Evolutionary conservation across 2,113 vertebrate genomes (phyloP).

Genomic region (human): DNA sequence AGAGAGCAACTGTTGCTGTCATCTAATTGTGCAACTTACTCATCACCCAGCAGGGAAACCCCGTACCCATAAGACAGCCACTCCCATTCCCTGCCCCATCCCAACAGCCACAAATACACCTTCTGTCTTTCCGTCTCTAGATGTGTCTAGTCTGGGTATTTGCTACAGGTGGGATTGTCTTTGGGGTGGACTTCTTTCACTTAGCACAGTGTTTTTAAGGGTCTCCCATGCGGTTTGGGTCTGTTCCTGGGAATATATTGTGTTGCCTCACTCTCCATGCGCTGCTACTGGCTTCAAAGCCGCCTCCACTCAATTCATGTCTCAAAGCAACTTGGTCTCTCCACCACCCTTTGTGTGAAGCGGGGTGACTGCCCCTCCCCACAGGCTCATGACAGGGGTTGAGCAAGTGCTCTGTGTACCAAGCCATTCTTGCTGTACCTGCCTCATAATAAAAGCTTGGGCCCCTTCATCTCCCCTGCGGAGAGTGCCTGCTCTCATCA

Average conservation of each 20-base stretch:
- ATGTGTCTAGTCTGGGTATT: rapidly evolving
- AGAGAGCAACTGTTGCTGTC: neutral
- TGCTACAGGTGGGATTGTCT: rapidly evolving
- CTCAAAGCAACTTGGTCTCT: neutral
- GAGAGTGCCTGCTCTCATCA: rapidly evolving
- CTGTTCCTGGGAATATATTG: rapidly evolving
- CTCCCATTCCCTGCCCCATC: neutral
- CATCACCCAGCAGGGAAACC: neutral
- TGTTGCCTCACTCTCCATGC: rapidly evolving
- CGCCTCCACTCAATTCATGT: neutral
- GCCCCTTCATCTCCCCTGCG: rapidly evolving
- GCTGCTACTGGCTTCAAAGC: neutral
- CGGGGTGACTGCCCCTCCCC: neutral
- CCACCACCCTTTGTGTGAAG: rapidly evolving
- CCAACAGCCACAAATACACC: rapidly evolving
- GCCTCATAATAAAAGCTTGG: rapidly evolving
- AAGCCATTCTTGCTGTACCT: rapidly evolving
- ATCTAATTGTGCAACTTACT: neutral
- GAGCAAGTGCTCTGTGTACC: no score
- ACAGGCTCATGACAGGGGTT: rapidly evolving
- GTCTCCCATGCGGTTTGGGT: rapidly evolving
- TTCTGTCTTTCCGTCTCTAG: neutral
- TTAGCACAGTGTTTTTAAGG: rapidly evolving
- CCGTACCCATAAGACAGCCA: rapidly evolving
- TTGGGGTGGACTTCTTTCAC: rapidly evolving